Conservation (phyloP, 2,888 invertebrate species). For the Acanthosepion lycidas region DNA sequence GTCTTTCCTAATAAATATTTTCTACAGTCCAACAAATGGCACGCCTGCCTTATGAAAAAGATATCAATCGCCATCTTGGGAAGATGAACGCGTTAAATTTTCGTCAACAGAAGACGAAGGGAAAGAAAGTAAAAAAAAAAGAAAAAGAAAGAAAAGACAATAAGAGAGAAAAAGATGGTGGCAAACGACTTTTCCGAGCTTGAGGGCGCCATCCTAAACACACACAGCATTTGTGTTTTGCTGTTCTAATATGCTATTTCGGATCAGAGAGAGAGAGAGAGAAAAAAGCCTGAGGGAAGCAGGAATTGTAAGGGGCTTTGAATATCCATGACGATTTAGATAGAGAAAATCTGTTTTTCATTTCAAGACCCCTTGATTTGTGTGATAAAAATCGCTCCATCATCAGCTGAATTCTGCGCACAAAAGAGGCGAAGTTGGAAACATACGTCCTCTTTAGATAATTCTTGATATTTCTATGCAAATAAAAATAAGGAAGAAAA, state of each 20-base stretch:
- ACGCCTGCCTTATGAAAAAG: neutral
- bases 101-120: neutral
- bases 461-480: neutral
- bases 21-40: neutral
- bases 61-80: neutral
- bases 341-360: conserved; percentile 4
- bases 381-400: neutral
- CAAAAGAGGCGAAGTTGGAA: neutral
- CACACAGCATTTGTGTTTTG: neutral
- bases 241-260: neutral
- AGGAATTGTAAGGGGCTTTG: neutral
- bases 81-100: neutral
- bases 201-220: neutral
- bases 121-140: neutral
- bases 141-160: neutral
- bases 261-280: neutral
- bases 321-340: neutral
- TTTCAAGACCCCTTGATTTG: neutral
- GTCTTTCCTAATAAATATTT: neutral
- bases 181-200: neutral
- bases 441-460: too few relatives aligned
- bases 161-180: neutral
- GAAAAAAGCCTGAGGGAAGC: neutral
- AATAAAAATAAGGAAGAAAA: neutral
- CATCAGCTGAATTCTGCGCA: neutral